phyloP scores from a whole-genome alignment of 2,888 invertebrate species.

The Hypena proboscidalis region DNA sequence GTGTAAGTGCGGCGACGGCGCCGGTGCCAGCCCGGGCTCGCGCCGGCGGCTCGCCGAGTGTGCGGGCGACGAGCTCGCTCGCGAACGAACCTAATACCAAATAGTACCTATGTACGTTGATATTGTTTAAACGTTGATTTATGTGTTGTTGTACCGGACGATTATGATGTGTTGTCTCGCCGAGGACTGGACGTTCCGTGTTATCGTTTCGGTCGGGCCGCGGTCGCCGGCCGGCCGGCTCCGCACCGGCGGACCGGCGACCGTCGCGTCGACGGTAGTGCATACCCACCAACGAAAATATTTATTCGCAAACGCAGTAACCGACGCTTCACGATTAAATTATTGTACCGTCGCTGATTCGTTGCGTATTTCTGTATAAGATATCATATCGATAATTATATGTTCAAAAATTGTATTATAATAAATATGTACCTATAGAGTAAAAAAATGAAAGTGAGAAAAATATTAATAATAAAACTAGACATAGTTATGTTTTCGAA shows the following conservation, averaged over 20 bases:
- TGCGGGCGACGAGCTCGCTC: slow-evolving; percentile 45
- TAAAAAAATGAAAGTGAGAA: slow-evolving; percentile 84
- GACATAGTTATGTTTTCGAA: slow-evolving; percentile 81
- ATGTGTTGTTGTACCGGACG: slow-evolving; percentile 74
- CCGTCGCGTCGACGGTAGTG: slow-evolving; percentile 35
- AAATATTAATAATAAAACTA: slow-evolving; percentile 82
- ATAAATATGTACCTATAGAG: slow-evolving; percentile 82
- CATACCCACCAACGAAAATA: slow-evolving; percentile 74
- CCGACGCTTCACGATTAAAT: slow-evolving; percentile 78
- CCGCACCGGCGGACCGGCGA: slow-evolving; percentile 23
- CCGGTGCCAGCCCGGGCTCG: slow-evolving; percentile 37
- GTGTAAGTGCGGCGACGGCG: slow-evolving; percentile 63
- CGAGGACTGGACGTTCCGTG: slow-evolving; percentile 47
- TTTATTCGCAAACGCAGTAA: slow-evolving; percentile 79
- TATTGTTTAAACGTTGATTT: slow-evolving; percentile 77
- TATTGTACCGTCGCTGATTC: slow-evolving; percentile 80
- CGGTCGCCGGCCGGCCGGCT: slow-evolving; percentile 34
- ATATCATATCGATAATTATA: slow-evolving; percentile 85
- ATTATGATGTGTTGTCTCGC: slow-evolving; percentile 53
- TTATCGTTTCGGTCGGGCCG: slow-evolving; percentile 38
- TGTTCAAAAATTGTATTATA: slow-evolving; percentile 84
- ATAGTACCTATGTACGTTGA: slow-evolving; percentile 79
- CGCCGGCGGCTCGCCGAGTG: slow-evolving; percentile 38
- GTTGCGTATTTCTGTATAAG: slow-evolving; percentile 83
- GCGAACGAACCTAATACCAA: slow-evolving; percentile 72